Percentiles rank a stretch among this genome's conserved stretches.
phyloP scores from a whole-genome alignment of 2,797 vertebrate species.

The Momotus momota region DNA sequence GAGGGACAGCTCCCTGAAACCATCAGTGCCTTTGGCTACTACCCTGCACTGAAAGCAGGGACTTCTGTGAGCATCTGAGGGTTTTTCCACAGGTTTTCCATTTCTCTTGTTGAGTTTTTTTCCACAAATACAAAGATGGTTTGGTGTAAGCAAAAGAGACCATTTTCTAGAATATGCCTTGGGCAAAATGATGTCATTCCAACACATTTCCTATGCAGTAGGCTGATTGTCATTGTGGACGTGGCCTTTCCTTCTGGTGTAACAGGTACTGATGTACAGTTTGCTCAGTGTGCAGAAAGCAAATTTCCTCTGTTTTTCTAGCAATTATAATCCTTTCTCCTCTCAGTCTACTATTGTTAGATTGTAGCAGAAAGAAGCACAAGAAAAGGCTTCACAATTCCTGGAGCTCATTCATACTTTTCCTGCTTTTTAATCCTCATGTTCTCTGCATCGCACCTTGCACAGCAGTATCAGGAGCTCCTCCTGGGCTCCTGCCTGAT shows the following conservation, averaged over 20 bases:
- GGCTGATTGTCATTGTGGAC: neutral
- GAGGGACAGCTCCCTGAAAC: neutral
- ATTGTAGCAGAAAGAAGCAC: neutral
- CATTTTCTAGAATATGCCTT: fast-evolving
- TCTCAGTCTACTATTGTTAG: neutral
- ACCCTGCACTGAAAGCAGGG: neutral
- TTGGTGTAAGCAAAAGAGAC: neutral
- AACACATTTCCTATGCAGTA: neutral
- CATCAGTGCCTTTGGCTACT: fast-evolving
- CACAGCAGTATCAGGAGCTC: neutral
- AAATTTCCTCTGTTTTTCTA: neutral
- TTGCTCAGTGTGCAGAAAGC: neutral
- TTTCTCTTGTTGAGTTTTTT: neutral
- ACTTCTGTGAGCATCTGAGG: neutral
- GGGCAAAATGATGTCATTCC: neutral
- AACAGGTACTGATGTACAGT: neutral
- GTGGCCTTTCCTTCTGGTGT: neutral
- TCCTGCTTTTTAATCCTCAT: neutral
- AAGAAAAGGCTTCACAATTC: neutral
- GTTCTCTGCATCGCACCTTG: neutral
- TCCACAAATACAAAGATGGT: neutral
- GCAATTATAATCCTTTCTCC: neutral
- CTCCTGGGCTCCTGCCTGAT: neutral
- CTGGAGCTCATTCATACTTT: neutral
- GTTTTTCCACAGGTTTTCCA: neutral